Evolutionary conservation across 1,140 invertebrate genomes (phyloP), one percentile per base, ranked within the genome.

Genomic region (Magallana ariakensis): DNA sequence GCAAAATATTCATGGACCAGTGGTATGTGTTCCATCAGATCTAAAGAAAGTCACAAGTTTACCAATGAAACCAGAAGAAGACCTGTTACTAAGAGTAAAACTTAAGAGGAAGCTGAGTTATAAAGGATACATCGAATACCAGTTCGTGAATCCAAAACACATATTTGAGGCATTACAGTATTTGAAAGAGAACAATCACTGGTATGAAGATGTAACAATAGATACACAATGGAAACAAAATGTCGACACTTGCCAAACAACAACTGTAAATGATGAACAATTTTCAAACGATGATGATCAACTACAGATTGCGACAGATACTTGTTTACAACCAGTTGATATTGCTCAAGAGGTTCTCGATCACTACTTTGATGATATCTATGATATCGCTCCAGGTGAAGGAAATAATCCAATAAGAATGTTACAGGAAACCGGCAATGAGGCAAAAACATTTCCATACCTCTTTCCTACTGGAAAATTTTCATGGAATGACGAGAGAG

Each of bases 271-370:
- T 46, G 5, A 46, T 46, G 33, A 46, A 46, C 33, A 46, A 46
- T 46, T 46, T 4, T 5, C 33, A 46, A 46, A 46, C 33, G 33
- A 46, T 46, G 33, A 46, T 4, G 33, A 46, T 46, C 33, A 46
- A 4, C 33, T 4, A 0, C 33, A 46, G 33, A 46, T 46, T 4
- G 33, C 33, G 33, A 46, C 33, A 4, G 87, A 89, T 80, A 83
- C 88, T 54, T 87, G 87, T 70, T 53, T 89, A 5, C 87, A 89
- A 86, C 88, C 88, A 60, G 84, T 81, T 53, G 85, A 89, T 84
- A 85, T 89, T 46, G 86, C 66, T 53, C 88, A 89, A 80, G 88
- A 89, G 56, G 16, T 85, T 66, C 19, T 89, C 26, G 83, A 87
- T 60, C 22, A 70, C 13, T 57, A 85, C 15, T 86, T 87, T 80